Conservation (phyloP, 2,113 vertebrate genomes). For the Ellobius talpinus region DNA sequence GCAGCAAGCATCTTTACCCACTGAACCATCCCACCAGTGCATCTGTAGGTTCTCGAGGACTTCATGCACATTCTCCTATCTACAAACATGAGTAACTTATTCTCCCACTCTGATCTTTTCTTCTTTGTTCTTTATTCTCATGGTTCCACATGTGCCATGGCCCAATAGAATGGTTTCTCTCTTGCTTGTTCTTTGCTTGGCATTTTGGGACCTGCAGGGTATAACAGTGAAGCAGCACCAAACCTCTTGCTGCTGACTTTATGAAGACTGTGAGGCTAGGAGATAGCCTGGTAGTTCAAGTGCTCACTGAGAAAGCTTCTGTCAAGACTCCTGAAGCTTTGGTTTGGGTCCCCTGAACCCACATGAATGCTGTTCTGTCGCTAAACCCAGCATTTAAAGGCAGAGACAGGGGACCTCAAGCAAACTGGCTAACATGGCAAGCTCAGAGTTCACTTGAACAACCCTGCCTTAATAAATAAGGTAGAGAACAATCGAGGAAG, state of each 20-base stretch:
- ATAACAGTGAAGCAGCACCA: too few relatives aligned
- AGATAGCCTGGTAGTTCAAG: background rate
- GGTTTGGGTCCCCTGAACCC: background rate
- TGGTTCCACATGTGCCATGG: background rate
- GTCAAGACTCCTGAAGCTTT: background rate
- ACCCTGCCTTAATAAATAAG: background rate
- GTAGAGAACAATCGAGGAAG: background rate
- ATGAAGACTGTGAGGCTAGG: background rate
- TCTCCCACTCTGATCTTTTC: background rate
- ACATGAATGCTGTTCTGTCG: too few relatives aligned
- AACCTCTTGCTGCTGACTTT: background rate
- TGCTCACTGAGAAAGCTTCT: background rate
- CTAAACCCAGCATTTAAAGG: background rate
- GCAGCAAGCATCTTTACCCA: background rate
- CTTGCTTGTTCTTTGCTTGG: background rate
- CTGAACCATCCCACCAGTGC: background rate
- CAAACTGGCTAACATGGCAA: background rate
- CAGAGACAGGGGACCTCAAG: background rate
- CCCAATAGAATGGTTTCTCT: background rate
- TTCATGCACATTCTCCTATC: background rate
- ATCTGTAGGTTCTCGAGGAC: background rate
- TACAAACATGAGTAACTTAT: background rate
- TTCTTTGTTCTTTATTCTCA: background rate
- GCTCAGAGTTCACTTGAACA: background rate
- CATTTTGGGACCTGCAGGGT: background rate